Percentiles rank a stretch among this genome's conserved stretches.
phyloP scores from a whole-genome alignment of 2,888 invertebrate genomes.

The Nomada fucata region DNA sequence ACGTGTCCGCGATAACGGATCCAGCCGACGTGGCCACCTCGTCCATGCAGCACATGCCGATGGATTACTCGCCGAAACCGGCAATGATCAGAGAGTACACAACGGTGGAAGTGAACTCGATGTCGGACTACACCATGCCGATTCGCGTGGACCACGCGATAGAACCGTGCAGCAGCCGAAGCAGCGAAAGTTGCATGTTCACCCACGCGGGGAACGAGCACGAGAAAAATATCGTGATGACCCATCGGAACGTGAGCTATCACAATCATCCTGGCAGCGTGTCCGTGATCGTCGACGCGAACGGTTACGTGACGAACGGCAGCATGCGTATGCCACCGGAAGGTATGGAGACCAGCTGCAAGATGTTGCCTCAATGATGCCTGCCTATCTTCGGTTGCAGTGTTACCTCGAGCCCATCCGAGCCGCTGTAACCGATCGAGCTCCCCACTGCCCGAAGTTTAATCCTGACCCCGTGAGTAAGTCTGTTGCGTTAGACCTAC shows the following conservation, averaged over 20 bases:
- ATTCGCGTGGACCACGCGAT: constrained; percentile 71
- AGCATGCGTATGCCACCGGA: constrained; percentile 86
- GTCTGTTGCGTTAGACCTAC: background rate
- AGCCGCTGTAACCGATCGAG: constrained; percentile 73
- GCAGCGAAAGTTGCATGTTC: constrained; percentile 66
- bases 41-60: constrained; percentile 68
- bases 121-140: constrained; percentile 76
- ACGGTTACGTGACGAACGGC: constrained; percentile 86
- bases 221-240: constrained; percentile 67
- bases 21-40: constrained; percentile 67
- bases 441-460: constrained; percentile 60
- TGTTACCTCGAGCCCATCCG: constrained; percentile 69
- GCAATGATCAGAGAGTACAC: constrained; percentile 76
- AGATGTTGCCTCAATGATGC: constrained; percentile 82
- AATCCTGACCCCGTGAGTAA: constrained; percentile 65
- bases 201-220: constrained; percentile 68
- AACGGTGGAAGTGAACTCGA: constrained; percentile 71
- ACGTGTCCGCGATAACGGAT: constrained; percentile 75
- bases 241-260: constrained; percentile 73
- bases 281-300: constrained; percentile 81
- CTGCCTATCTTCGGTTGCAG: constrained; percentile 79
- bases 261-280: constrained; percentile 74
- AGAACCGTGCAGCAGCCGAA: constrained; percentile 71
- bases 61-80: constrained; percentile 74
- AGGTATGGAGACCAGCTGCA: constrained; percentile 85